These are phyloP conservation scores for Epistrophe eligans DNA, from an alignment of 2,888 invertebrate species.

Conservation along the genomic window DNA sequence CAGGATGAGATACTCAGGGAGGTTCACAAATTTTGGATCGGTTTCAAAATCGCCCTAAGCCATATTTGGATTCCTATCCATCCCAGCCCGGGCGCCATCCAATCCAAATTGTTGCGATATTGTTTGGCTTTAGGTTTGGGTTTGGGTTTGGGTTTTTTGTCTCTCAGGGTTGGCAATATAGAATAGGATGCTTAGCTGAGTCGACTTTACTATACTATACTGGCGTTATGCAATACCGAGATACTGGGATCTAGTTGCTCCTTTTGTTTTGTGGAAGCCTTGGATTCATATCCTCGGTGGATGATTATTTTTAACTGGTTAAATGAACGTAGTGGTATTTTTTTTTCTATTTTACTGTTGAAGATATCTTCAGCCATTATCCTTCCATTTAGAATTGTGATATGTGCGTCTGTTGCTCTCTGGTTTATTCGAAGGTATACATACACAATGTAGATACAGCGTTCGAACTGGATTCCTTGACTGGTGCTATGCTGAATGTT, in stretches of 20 bases:
- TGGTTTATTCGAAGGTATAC: conserved; percentile 1
- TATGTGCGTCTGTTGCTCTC: conserved; percentile 57
- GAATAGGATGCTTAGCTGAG: conserved; percentile 53
- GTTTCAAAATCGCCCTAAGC: conserved; percentile 74
- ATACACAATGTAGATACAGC: not conserved
- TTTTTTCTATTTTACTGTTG: conserved; percentile 14
- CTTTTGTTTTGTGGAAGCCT: conserved; percentile 50
- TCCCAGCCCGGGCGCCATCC: conserved; percentile 54
- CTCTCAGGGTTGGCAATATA: conserved; percentile 37
- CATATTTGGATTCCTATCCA: conserved; percentile 69
- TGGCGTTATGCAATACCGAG: conserved; percentile 67
- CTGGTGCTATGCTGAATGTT: conserved; percentile 35
- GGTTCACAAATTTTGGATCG: conserved; percentile 75
- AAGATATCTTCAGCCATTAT: conserved; percentile 69
- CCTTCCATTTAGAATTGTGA: conserved; percentile 46
- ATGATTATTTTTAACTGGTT: conserved; percentile 76
- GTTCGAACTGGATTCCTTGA: conserved; percentile 26
- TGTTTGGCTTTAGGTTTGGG: conserved; percentile 6
- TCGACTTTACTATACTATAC: conserved; percentile 6
- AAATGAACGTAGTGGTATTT: conserved; percentile 71
- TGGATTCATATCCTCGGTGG: conserved; percentile 29
- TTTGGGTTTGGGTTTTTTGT: conserved; percentile 16
- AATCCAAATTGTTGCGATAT: conserved; percentile 63
- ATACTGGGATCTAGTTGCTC: conserved; percentile 65
- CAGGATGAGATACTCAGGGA: conserved; percentile 47